A percentile compares a stretch with the other conserved stretches of the same genome.
phyloP scores from a whole-genome alignment of 2,113 vertebrate species.

The Crotalus helleri region DNA sequence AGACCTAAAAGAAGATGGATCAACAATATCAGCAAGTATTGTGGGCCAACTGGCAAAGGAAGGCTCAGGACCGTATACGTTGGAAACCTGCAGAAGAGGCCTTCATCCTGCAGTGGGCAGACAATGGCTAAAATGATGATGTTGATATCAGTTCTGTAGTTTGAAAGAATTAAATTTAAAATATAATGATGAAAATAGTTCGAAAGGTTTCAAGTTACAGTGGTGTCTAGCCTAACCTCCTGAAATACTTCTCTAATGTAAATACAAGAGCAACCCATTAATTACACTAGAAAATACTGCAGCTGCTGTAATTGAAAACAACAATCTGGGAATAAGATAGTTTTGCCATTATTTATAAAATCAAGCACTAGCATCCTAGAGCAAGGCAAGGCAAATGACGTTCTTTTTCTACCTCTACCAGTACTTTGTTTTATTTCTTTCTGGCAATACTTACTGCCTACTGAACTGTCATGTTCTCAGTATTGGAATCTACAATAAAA shows the following conservation, averaged over 20 bases:
- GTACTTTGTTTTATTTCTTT: conserved; percentile 27
- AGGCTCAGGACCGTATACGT: not conserved
- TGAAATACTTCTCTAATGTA: conserved; percentile 17
- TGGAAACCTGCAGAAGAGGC: not conserved
- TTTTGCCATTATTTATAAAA: conserved; percentile 4
- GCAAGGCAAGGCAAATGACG: conserved; percentile 14
- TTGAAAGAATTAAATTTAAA: not conserved
- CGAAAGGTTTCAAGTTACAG: not conserved
- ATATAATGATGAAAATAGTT: not conserved
- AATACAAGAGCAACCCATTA: conserved; percentile 3
- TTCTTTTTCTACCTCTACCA: not conserved
- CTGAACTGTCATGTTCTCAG: conserved; percentile 13
- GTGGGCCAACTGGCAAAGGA: too few species aligned
- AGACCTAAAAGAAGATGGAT: too few species aligned
- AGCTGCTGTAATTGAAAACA: conserved; percentile 11
- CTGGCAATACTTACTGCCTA: conserved; percentile 39
- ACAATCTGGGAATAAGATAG: not conserved
- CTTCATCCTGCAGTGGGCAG: not conserved
- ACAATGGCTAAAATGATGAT: not conserved
- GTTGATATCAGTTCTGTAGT: not conserved
- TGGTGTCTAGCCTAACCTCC: not conserved
- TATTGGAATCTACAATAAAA: conserved; percentile 19
- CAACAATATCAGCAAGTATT: too few species aligned
- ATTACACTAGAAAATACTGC: not conserved
- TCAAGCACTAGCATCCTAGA: conserved; percentile 46